Percentiles rank a stretch among this genome's conserved stretches.
Conservation (phyloP, 1,140 invertebrate species). For the Eubasilissa regina region DNA sequence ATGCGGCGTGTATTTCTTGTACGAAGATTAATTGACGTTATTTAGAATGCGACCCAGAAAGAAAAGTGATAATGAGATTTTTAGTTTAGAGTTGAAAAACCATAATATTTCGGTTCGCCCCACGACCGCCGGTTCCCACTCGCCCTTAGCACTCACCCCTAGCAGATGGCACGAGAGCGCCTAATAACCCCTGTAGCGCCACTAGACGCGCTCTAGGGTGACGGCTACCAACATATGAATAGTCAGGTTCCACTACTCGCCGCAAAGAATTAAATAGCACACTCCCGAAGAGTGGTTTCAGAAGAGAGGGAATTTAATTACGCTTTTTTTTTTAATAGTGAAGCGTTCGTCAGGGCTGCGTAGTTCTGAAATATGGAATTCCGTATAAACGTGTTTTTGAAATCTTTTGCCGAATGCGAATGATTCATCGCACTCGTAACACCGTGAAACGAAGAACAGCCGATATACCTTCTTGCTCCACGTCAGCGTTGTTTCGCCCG, state of each 20-base stretch:
- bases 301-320: slow-evolving; percentile 17
- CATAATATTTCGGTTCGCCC: background rate
- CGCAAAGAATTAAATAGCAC: slow-evolving; percentile 33
- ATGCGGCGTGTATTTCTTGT: too few relatives aligned
- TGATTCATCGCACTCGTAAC: too few relatives aligned
- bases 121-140: background rate
- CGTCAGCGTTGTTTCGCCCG: too few relatives aligned
- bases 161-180: slow-evolving; percentile 5
- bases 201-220: slow-evolving; percentile 15
- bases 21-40: too few relatives aligned
- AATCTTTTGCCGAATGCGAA: too few relatives aligned
- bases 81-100: background rate
- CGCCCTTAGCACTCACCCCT: background rate
- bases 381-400: too few relatives aligned
- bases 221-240: slow-evolving; percentile 8
- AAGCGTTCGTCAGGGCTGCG: background rate
- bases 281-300: background rate
- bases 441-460: too few relatives aligned
- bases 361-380: too few relatives aligned
- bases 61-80: background rate
- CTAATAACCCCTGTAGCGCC: slow-evolving; percentile 25
- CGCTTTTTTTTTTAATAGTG: slow-evolving; percentile 12
- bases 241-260: background rate
- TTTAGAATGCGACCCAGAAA: too few relatives aligned
- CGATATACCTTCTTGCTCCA: too few relatives aligned